Percentiles rank a stretch among this genome's conserved stretches.
phyloP scores from a whole-genome alignment of 2,797 vertebrate species.

The Dryobates pubescens region DNA sequence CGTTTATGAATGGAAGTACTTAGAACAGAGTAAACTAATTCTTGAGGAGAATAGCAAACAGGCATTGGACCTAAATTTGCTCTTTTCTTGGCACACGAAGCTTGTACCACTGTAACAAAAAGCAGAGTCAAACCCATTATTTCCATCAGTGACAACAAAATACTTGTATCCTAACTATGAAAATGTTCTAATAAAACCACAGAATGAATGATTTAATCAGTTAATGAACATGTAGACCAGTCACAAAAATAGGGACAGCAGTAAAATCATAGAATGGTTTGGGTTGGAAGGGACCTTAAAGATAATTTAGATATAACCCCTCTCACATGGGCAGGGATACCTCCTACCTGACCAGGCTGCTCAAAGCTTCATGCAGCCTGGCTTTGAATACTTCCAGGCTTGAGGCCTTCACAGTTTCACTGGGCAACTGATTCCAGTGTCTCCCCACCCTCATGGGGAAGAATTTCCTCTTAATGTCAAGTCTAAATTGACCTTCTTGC shows the following conservation, averaged over 20 bases:
- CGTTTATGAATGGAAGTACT: conserved; percentile 49
- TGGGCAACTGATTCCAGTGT: too few species aligned
- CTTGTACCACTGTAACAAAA: conserved; percentile 15
- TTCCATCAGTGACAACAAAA: not conserved
- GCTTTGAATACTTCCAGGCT: too few species aligned
- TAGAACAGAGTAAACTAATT: conserved; percentile 31
- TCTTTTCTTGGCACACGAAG: conserved; percentile 10
- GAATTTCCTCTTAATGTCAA: too few species aligned
- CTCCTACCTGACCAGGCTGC: too few species aligned
- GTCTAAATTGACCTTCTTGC: too few species aligned
- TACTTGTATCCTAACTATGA: not conserved
- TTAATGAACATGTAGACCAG: not conserved
- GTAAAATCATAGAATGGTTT: too few species aligned
- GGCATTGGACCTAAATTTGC: not conserved
- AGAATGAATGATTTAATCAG: not conserved
- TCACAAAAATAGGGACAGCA: not conserved
- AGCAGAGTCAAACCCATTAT: not conserved
- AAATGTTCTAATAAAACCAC: not conserved
- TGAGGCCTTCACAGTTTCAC: too few species aligned
- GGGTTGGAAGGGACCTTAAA: too few species aligned
- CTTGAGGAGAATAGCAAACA: conserved; percentile 32
- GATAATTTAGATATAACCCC: too few species aligned
- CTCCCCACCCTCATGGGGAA: too few species aligned
- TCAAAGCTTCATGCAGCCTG: too few species aligned
- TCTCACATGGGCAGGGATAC: too few species aligned